Evolutionary conservation across 2,797 vertebrate species (phyloP), one percentile per base, ranked within the genome.

Genomic region (Malurus leucopterus): DNA sequence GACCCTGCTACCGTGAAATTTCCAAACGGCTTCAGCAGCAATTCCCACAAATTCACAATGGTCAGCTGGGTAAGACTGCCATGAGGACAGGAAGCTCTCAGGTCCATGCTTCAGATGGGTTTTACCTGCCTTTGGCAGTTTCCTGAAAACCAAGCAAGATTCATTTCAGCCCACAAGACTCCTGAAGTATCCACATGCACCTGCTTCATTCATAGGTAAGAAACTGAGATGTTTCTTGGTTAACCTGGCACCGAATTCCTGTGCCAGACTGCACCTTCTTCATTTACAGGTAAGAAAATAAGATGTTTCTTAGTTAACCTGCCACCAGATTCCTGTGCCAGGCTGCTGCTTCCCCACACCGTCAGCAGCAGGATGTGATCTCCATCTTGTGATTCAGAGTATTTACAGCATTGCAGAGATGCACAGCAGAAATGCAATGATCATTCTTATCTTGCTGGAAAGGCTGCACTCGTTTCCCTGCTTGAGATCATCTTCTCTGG

Each of bases 361-460:
- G 38, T 50, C 43, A 69, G 61, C 75, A 74, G 24, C n/a, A 41
- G 50, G 91, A 51, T 29, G 47, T 55, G 43, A 80, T 82, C 81
- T 80, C 53, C 3, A 2, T 57, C 64, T 87, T 88, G 41, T 1
- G 0, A 75, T 78, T 85, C 18, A 3, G 63, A 80, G 51, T 53
- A 59, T 81, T 90, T 81, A 64, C 50, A 76, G 44, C 2, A 1
- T 9, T 86, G 91, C 29, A 90, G 61, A 85, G 90, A 72, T 0
- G 15, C 69, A 71, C 19, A 51, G 78, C 74, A 90, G 63, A 91
- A 93, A 82, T 62, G 57, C 54, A 95, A 62, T 44, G 49, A 80
- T 92, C 94, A 65, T 84, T 89, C 69, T 63, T 72, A 84, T 72
- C 74, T 84, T 77, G 69, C 51, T 89, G 44, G 85, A 94, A 93